These are phyloP conservation scores for Chaenogobius annularis DNA, from an alignment of 2,113 vertebrate species.

Conservation along the genomic window DNA sequence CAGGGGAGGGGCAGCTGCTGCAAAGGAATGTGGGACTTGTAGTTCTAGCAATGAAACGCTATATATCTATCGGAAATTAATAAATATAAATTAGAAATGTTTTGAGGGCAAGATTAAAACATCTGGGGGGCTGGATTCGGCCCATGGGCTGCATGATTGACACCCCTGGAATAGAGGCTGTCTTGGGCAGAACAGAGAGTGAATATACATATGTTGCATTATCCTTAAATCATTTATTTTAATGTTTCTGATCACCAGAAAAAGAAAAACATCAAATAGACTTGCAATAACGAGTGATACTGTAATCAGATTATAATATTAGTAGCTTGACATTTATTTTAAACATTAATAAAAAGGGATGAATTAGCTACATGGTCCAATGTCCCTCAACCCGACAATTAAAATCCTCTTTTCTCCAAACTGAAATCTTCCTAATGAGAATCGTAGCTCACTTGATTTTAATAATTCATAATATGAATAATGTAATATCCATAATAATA, in stretches of 20 bases:
- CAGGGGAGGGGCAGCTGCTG: too few species aligned
- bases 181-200: neutral
- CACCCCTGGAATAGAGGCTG: neutral
- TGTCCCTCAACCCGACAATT: constrained; percentile 24
- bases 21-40: too few species aligned
- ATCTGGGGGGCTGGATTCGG: too few species aligned
- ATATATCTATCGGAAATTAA: too few species aligned
- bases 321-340: too few species aligned
- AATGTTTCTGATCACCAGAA: neutral
- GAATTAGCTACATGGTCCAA: neutral
- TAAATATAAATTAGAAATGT: too few species aligned
- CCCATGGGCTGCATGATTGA: too few species aligned
- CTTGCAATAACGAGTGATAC: neutral
- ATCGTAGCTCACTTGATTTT: constrained; percentile 52
- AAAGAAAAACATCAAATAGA: neutral
- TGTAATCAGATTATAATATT: too few species aligned
- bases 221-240: neutral
- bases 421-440: constrained; percentile 15
- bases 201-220: neutral
- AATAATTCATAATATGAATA: constrained; percentile 74
- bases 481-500: constrained; percentile 64
- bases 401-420: constrained; percentile 12
- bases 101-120: too few species aligned
- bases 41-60: too few species aligned
- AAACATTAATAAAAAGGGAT: neutral